Evolutionary conservation across 2,888 invertebrate genomes (phyloP), one percentile per base, ranked within the genome.

Genomic region (Beris morrisii): DNA sequence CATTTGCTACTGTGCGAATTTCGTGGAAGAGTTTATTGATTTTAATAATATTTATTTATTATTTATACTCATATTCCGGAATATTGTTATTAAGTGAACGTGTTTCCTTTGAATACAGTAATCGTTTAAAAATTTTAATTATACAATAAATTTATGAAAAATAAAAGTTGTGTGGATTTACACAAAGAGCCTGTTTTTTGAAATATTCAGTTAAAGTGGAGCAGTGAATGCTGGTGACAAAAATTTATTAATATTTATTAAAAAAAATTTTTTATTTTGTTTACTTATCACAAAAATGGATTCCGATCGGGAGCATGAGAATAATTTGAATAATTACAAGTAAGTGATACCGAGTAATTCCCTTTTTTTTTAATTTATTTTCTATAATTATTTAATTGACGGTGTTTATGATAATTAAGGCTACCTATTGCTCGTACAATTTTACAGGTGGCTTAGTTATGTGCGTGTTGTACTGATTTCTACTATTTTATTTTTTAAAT

Each of bases 241-340:
- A 48, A 9, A 7, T 38, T 38, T 12, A 6, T 48, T 48, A 48
- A 48, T 48, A 6, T 5, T 6, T 6, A 46, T 5, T 11, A 54
- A 38, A 63, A 43, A 45, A 13, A 56, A 32, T 48, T 65, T 46
- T 6, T 31, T 46, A 30, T 58, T 31, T 58, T 50, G 38, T 28
- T 30, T 28, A 59, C 43, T 38, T 5, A 38, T 38, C 22, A 38
- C 9, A 64, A 68, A 56, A 68, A 69, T 69, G 69, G 69, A 69
- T 66, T 56, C 64, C 31, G 69, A 69, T 53, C 66, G 69, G 28
- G 69, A 69, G 30, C 69, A 69, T 67, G 69, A 69, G 9, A 67
- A 52, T 57, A 68, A 65, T 65, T 63, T 69, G 22, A 69, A 68
- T 67, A 67, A 68, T 68, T 69, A 69, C 66, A 68, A 63, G 69